These are phyloP conservation scores for Venturia canescens DNA, from an alignment of 1,140 invertebrate species.

Conservation along the genomic window DNA sequence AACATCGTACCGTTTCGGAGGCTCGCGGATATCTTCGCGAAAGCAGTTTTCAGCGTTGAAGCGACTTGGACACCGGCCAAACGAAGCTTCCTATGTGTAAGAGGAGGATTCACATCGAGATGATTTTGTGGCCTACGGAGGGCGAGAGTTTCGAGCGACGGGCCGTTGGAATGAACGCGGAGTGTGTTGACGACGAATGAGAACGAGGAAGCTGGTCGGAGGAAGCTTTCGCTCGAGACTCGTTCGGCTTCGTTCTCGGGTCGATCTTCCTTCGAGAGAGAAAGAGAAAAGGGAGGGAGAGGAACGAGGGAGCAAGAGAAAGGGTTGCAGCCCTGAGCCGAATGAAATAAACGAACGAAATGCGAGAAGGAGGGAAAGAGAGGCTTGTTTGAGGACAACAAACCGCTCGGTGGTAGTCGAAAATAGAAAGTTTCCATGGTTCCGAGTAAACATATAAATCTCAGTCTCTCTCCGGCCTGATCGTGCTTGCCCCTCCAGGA, in stretches of 20 bases:
- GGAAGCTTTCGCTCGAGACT: constrained; percentile 15
- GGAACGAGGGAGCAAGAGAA: constrained; percentile 56
- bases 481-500: constrained; percentile 41
- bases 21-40: constrained; percentile 62
- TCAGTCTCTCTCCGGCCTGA: constrained; percentile 47
- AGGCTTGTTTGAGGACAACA: constrained; percentile 54
- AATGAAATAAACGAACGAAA: too few species aligned
- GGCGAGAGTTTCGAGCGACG: neutral
- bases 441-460: constrained; percentile 76
- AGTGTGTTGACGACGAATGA: neutral
- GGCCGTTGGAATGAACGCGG: neutral
- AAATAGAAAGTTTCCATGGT: constrained; percentile 72
- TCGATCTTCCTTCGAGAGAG: constrained; percentile 45
- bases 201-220: constrained; percentile 33
- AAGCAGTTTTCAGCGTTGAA: constrained; percentile 68
- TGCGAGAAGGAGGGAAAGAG: constrained; percentile 60
- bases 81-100: constrained; percentile 64
- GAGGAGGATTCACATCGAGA: neutral
- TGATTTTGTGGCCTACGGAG: neutral
- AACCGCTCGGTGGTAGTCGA: constrained; percentile 46
- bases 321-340: constrained; percentile 39
- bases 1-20: constrained; percentile 61
- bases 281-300: constrained; percentile 56
- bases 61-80: constrained; percentile 68
- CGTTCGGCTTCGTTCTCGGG: constrained; percentile 2